Evolutionary conservation across 1,140 invertebrate species (phyloP).

Genomic region (Papilio glaucus): DNA sequence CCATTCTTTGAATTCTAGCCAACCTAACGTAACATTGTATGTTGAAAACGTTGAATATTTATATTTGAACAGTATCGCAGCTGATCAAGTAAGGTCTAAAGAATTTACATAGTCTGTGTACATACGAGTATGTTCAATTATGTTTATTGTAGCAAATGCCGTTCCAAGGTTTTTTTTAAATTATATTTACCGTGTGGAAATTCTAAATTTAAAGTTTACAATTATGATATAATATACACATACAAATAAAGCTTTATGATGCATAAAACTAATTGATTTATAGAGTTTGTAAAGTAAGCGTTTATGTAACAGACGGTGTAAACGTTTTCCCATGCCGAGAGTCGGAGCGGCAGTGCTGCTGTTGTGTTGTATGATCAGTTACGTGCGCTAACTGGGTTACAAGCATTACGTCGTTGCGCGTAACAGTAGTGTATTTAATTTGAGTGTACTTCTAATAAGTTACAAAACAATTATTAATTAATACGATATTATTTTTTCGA

Average conservation of each 20-base stretch:
- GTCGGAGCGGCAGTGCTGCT: background rate
- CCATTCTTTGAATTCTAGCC: background rate
- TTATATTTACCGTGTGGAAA: conserved; percentile 8
- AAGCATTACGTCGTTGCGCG: conserved; percentile 35
- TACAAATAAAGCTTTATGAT: background rate
- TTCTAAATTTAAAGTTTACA: background rate
- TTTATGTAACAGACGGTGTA: conserved; percentile 10
- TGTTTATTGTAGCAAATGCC: conserved; percentile 23
- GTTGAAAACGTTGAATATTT: conserved; percentile 15
- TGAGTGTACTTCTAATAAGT: background rate
- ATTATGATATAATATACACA: background rate
- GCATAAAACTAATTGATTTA: background rate
- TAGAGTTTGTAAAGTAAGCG: background rate
- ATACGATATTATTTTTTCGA: background rate
- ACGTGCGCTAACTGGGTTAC: conserved; percentile 33
- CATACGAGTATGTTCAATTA: background rate
- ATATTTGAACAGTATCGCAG: conserved; percentile 1
- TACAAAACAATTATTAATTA: conserved; percentile 28
- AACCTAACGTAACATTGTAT: background rate
- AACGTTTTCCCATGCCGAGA: conserved; percentile 27
- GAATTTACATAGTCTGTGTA: conserved; percentile 29
- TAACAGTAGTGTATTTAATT: conserved; percentile 28
- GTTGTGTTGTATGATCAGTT: conserved; percentile 31
- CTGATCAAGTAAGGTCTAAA: conserved; percentile 24
- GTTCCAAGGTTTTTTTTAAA: conserved; percentile 21